phyloP scores from a whole-genome alignment of 2,888 invertebrate species.

The Chesias legatella region DNA sequence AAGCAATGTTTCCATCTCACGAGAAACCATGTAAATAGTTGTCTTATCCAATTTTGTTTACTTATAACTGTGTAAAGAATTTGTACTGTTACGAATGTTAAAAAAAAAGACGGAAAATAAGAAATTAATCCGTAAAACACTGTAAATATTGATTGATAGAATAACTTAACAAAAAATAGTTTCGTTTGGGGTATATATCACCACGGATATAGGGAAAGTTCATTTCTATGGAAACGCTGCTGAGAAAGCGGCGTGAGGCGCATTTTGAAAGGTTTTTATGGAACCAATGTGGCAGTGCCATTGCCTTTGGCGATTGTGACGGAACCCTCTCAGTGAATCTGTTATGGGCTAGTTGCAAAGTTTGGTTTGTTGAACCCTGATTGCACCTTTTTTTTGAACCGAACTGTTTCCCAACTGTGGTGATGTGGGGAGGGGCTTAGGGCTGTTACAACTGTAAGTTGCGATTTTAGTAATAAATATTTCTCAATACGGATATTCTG shows the following conservation, averaged over 20 bases:
- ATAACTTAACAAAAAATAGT: constrained; percentile 3
- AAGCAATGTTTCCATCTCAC: no score
- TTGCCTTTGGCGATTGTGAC: constrained; percentile 32
- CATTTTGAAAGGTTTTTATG: constrained; percentile 17
- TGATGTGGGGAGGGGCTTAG: constrained; percentile 34
- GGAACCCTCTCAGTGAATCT: constrained; percentile 48
- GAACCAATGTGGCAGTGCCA: constrained; percentile 18
- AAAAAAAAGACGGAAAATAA: constrained; percentile 1
- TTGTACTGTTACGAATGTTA: no score
- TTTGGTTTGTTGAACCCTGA: constrained; percentile 33
- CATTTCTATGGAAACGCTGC: constrained; percentile 5
- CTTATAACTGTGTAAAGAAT: no score
- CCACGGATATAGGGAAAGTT: constrained; percentile 16
- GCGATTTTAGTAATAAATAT: constrained; percentile 21
- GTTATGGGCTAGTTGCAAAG: constrained; percentile 54
- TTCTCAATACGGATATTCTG: constrained; percentile 1
- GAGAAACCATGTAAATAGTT: no score
- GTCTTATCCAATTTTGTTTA: no score
- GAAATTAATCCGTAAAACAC: constrained; percentile 2
- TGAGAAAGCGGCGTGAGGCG: constrained; percentile 8
- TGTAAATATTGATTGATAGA: constrained; percentile 7
- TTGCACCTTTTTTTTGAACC: constrained; percentile 35
- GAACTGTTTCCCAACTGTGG: constrained; percentile 28
- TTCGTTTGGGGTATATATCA: constrained; percentile 12
- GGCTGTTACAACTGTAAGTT: constrained; percentile 14